Conservation (phyloP, 2,797 vertebrate species). For the Chaetodon trifasciatus region DNA sequence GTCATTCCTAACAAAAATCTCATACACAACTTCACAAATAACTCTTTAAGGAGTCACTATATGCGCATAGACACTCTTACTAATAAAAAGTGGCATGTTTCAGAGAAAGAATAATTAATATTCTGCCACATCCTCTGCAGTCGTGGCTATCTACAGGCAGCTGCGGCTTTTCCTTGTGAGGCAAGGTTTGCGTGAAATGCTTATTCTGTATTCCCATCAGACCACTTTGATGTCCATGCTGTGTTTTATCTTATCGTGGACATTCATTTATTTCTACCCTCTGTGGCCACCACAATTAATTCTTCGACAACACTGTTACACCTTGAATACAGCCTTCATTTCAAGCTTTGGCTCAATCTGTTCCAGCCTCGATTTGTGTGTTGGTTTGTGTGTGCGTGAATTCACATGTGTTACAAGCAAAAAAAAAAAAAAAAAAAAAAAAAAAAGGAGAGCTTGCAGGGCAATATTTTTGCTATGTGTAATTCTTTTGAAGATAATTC, state of each 20-base stretch:
- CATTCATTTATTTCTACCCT: constrained; percentile 49
- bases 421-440: background rate
- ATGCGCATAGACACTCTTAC: background rate
- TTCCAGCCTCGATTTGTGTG: constrained; percentile 13
- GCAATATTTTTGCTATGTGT: constrained; percentile 44
- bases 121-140: constrained; percentile 29
- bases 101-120: constrained; percentile 25
- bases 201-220: constrained; percentile 30
- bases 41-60: background rate
- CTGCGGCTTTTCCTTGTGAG: background rate
- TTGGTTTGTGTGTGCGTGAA: constrained; percentile 4
- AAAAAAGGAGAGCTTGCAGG: constrained; percentile 3
- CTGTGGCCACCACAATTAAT: constrained; percentile 64
- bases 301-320: constrained; percentile 51
- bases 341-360: constrained; percentile 46
- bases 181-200: constrained; percentile 45
- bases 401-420: constrained; percentile 3
- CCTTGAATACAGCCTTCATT: constrained; percentile 65
- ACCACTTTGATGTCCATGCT: constrained; percentile 69
- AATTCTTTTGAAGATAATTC: constrained; percentile 72
- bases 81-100: constrained; percentile 1
- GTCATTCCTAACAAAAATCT: background rate
- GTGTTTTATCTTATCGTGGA: constrained; percentile 53
- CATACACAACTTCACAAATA: background rate
- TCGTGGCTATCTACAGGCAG: constrained; percentile 8